Conservation (phyloP, 2,888 invertebrate species). For the Nycteola revayana region DNA sequence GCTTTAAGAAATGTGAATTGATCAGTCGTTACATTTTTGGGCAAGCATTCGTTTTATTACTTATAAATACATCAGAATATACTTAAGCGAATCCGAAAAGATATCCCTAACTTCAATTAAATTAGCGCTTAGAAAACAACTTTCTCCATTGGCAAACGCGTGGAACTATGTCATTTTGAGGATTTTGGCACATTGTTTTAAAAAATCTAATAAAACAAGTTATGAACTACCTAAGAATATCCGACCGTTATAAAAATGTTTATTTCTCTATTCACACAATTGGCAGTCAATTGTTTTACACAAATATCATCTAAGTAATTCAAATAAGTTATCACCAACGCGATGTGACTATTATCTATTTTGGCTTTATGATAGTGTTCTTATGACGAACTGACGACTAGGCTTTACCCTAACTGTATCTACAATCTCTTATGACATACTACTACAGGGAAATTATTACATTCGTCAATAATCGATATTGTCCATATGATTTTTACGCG, state of each 20-base stretch:
- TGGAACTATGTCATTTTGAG: constrained; percentile 41
- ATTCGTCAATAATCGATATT: constrained; percentile 78
- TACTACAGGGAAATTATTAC: constrained; percentile 67
- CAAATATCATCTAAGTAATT: constrained; percentile 56
- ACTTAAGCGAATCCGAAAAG: constrained; percentile 31
- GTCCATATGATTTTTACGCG: constrained; percentile 80
- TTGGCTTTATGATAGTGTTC: constrained; percentile 64
- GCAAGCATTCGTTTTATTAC: constrained; percentile 64
- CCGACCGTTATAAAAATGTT: constrained; percentile 68
- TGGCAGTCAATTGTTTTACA: constrained; percentile 78
- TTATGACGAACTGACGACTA: constrained; percentile 50
- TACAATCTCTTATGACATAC: constrained; percentile 65
- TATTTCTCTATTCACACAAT: constrained; percentile 61
- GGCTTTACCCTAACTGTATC: constrained; percentile 62
- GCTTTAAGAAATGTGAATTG: constrained; percentile 41
- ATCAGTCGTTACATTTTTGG: constrained; percentile 68
- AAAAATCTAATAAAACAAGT: constrained; percentile 71
- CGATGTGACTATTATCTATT: constrained; percentile 58
- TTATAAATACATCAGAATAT: constrained; percentile 49
- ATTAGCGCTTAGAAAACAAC: constrained; percentile 42
- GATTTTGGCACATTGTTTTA: constrained; percentile 70
- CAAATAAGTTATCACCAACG: constrained; percentile 69
- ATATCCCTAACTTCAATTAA: constrained; percentile 27
- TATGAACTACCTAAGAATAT: constrained; percentile 76
- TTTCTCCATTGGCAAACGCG: constrained; percentile 39